Conservation (phyloP, 2,797 vertebrate species). For the Rhinella marina region DNA sequence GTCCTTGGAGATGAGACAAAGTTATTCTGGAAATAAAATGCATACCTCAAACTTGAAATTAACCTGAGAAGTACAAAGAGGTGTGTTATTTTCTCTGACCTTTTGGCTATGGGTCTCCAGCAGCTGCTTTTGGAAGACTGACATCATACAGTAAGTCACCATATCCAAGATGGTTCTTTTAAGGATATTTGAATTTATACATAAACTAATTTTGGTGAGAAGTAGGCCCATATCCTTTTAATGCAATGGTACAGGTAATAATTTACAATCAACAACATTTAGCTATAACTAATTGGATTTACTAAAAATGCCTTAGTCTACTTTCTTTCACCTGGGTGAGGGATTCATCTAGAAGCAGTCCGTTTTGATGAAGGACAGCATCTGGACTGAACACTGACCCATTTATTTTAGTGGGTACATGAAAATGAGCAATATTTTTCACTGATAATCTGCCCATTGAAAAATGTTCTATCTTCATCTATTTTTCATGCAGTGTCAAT, state of each 20-base stretch:
- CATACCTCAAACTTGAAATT: slow-evolving; percentile 49
- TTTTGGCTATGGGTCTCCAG: slow-evolving; percentile 35
- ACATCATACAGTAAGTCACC: slow-evolving; percentile 36
- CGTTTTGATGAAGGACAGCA: too few species aligned
- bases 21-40: slow-evolving; percentile 40
- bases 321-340: too few species aligned
- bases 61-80: slow-evolving; percentile 45
- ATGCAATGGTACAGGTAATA: not conserved
- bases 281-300: too few species aligned
- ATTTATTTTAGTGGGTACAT: too few species aligned
- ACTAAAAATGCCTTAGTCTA: too few species aligned
- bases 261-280: not conserved
- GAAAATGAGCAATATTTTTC: too few species aligned
- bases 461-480: too few species aligned
- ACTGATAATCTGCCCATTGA: too few species aligned
- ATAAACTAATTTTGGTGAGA: not conserved
- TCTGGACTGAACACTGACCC: too few species aligned
- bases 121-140: slow-evolving; percentile 51
- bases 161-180: not conserved
- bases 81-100: slow-evolving; percentile 29
- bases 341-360: too few species aligned
- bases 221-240: not conserved
- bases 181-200: not conserved
- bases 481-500: too few species aligned
- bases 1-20: slow-evolving; percentile 46